Conservation (phyloP, 2,113 vertebrate species). For the Maccullochella peelii region DNA sequence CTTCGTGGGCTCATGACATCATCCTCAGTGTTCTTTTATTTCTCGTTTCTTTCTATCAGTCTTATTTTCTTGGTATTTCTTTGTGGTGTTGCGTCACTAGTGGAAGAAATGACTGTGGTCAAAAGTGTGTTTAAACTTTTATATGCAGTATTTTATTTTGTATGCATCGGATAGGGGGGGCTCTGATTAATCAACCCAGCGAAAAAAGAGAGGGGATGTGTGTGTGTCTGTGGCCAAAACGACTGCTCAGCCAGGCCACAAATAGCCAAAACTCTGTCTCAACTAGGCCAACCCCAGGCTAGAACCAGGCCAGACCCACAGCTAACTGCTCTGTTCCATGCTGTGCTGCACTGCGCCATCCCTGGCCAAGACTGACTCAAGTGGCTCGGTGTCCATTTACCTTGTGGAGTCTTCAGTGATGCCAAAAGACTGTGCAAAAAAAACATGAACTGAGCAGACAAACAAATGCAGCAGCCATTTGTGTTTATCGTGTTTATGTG, state of each 20-base stretch:
- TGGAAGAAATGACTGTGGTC: constrained; percentile 25
- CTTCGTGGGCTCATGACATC: constrained; percentile 48
- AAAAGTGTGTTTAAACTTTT: constrained; percentile 49
- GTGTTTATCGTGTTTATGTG: constrained; percentile 49
- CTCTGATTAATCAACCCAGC: constrained; percentile 41
- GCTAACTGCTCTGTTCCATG: constrained; percentile 49
- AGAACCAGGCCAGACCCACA: constrained; percentile 58
- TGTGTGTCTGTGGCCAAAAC: constrained; percentile 45
- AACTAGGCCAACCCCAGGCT: constrained; percentile 64
- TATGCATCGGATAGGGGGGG: constrained; percentile 1
- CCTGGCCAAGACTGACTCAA: constrained; percentile 48
- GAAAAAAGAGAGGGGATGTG: background rate
- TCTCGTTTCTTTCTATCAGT: constrained; percentile 37
- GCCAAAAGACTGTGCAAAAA: constrained; percentile 71
- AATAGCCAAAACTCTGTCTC: constrained; percentile 57
- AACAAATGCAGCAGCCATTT: constrained; percentile 72
- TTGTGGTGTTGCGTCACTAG: constrained; percentile 40
- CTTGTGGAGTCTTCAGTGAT: constrained; percentile 45
- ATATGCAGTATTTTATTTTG: constrained; percentile 44
- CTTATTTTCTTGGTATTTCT: constrained; percentile 48
- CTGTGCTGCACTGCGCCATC: constrained; percentile 44
- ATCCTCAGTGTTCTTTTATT: constrained; percentile 25
- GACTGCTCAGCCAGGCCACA: constrained; percentile 58
- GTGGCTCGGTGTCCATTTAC: constrained; percentile 50
- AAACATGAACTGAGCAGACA: constrained; percentile 57